A percentile compares a stretch with the other conserved stretches of the same genome.
Conservation (phyloP, 23 tunicate genomes). For the Aplidium turbinatum region DNA sequence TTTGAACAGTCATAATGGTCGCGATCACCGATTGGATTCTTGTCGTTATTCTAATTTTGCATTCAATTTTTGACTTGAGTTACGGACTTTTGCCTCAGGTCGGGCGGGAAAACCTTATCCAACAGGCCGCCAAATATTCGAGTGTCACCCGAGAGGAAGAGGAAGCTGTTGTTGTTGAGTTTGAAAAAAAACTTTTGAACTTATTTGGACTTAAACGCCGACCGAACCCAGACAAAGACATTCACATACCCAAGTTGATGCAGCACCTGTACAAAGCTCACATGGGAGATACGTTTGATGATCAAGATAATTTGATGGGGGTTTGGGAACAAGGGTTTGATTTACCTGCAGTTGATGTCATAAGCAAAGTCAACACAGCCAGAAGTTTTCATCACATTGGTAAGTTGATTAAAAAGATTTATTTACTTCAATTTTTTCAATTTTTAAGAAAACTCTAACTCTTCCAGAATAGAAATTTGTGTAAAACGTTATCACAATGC, state of each 20-base stretch:
- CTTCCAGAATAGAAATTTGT: too few relatives aligned
- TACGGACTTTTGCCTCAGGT: constrained; percentile 55
- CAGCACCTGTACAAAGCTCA: constrained; percentile 93
- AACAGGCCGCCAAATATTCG: constrained; percentile 61
- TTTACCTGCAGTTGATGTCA: constrained; percentile 61
- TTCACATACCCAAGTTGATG: constrained; percentile 71
- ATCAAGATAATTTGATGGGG: constrained; percentile 31
- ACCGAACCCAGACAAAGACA: constrained; percentile 55
- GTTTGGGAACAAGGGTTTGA: constrained; percentile 85
- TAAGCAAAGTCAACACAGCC: constrained; percentile 71
- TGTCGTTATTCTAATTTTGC: constrained; percentile 26
- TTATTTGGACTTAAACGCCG: constrained; percentile 81
- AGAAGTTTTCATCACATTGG: constrained; percentile 86
- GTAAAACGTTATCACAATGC: too few relatives aligned
- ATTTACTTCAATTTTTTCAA: neutral
- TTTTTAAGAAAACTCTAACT: too few relatives aligned
- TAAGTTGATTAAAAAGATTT: constrained; percentile 27
- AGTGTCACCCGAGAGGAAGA: constrained; percentile 58
- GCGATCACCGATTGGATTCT: constrained; percentile 22
- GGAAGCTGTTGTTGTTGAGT: constrained; percentile 56
- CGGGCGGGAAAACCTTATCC: constrained; percentile 66
- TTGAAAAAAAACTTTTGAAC: constrained; percentile 56
- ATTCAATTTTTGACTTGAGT: constrained; percentile 24
- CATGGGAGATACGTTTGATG: constrained; percentile 69
- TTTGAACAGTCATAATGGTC: constrained; percentile 30